Percentiles rank a stretch among this genome's conserved stretches.
Evolutionary conservation across 1,140 invertebrate species (phyloP).

Genomic region (Sinonovacula constricta): DNA sequence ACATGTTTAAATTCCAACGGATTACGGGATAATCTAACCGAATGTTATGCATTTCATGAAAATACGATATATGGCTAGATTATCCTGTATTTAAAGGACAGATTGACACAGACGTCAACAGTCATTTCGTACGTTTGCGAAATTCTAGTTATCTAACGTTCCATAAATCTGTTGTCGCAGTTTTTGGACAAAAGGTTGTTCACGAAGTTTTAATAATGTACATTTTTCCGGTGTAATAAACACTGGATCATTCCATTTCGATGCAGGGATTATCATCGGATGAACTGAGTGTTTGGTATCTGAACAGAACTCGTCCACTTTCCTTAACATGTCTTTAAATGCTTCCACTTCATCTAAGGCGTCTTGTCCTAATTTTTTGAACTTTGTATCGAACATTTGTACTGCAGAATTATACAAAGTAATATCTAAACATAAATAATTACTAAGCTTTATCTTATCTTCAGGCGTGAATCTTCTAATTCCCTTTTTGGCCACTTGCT

Average conservation of each 20-base stretch:
- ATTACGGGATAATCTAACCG: too few species aligned
- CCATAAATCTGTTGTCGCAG: conserved; percentile 31
- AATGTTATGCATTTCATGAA: too few species aligned
- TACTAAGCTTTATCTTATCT: conserved; percentile 12
- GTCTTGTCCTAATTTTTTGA: conserved; percentile 29
- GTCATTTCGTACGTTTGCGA: too few species aligned
- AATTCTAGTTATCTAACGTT: too few species aligned
- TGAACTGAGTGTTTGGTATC: not conserved
- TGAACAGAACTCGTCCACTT: conserved; percentile 46
- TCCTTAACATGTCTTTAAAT: conserved; percentile 39
- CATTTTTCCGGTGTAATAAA: conserved; percentile 18
- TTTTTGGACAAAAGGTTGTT: not conserved
- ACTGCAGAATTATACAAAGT: conserved; percentile 49
- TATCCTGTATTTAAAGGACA: too few species aligned
- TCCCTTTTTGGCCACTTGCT: conserved; percentile 23
- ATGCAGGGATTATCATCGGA: not conserved
- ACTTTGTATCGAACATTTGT: conserved; percentile 27
- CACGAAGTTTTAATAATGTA: not conserved
- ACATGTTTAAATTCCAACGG: too few species aligned
- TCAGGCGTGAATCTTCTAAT: not conserved
- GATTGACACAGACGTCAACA: too few species aligned
- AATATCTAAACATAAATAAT: conserved; percentile 50
- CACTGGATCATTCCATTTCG: conserved; percentile 21
- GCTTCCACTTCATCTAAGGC: conserved; percentile 45
- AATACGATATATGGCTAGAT: too few species aligned